Conservation (phyloP, 2,113 vertebrate species). For the Xyliphius kryptos region DNA sequence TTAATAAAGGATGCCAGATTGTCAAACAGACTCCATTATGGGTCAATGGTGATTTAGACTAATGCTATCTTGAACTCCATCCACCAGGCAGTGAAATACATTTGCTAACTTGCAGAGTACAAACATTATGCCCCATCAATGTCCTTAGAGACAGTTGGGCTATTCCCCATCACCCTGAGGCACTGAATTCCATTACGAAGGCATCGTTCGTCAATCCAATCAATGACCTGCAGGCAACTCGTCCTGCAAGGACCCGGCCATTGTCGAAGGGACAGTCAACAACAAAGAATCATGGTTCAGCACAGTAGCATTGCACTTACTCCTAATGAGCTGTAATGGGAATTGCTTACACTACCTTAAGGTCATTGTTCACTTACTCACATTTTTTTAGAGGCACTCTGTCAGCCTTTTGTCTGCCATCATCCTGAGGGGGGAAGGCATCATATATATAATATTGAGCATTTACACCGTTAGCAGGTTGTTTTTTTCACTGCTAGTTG, state of each 20-base stretch:
- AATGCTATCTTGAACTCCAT: slow-evolving; percentile 7
- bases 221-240: slow-evolving; percentile 19
- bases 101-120: slow-evolving; percentile 10
- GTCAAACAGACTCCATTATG: slow-evolving; percentile 15
- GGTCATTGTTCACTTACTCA: slow-evolving; percentile 21
- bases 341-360: slow-evolving; percentile 30
- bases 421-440: too few relatives aligned
- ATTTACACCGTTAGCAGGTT: too few relatives aligned
- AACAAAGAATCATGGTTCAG: slow-evolving; percentile 30
- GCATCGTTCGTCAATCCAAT: slow-evolving; percentile 27
- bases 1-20: too few relatives aligned
- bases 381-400: slow-evolving; percentile 32
- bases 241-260: slow-evolving; percentile 1
- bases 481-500: too few relatives aligned
- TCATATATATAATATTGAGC: too few relatives aligned
- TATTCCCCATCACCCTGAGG: slow-evolving; percentile 25
- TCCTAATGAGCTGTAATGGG: slow-evolving; percentile 33
- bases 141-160: slow-evolving; percentile 11
- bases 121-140: slow-evolving; percentile 22
- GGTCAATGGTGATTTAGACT: slow-evolving; percentile 26
- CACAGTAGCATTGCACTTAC: slow-evolving; percentile 28
- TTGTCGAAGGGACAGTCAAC: slow-evolving; percentile 25
- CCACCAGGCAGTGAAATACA: slow-evolving; percentile 12
- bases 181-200: slow-evolving; percentile 40
- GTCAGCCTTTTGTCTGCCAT: slow-evolving; percentile 29